Conservation (phyloP, 2,888 invertebrate genomes). For the Agrochola lychnidis region DNA sequence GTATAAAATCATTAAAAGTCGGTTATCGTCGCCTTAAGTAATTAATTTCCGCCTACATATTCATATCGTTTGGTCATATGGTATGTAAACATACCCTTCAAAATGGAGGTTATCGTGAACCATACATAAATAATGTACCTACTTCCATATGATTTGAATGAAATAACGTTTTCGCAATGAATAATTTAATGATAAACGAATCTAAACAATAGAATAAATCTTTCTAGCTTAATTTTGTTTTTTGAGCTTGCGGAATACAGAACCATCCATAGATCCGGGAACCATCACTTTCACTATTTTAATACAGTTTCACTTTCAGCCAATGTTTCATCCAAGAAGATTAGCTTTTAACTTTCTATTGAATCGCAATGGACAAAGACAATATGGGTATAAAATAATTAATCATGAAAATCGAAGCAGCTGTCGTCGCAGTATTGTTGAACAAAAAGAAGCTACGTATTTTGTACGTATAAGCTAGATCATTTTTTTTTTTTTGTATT, state of each 20-base stretch:
- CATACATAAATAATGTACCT: conserved; percentile 15
- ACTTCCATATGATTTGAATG: conserved; percentile 1
- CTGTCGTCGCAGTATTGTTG: conserved; percentile 4
- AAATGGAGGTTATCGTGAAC: conserved; percentile 29
- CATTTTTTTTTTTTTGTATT: too few species aligned
- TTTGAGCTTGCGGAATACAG: not conserved
- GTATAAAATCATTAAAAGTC: too few species aligned
- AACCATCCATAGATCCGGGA: not conserved
- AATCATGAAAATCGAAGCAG: conserved; percentile 40
- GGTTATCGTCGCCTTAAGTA: too few species aligned
- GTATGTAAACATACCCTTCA: not conserved
- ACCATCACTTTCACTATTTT: not conserved
- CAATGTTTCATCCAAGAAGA: not conserved
- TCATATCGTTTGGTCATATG: not conserved
- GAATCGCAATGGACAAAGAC: not conserved
- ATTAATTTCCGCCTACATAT: not conserved
- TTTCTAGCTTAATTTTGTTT: not conserved
- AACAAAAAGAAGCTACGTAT: not conserved
- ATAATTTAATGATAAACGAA: conserved; percentile 11
- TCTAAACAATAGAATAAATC: conserved; percentile 21
- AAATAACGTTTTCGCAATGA: conserved; percentile 3
- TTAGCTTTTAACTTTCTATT: not conserved
- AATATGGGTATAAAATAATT: conserved; percentile 12
- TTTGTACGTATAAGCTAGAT: not conserved
- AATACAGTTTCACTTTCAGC: not conserved